Evolutionary conservation across 2,888 invertebrate genomes (phyloP).

Genomic region (Leucania comma): DNA sequence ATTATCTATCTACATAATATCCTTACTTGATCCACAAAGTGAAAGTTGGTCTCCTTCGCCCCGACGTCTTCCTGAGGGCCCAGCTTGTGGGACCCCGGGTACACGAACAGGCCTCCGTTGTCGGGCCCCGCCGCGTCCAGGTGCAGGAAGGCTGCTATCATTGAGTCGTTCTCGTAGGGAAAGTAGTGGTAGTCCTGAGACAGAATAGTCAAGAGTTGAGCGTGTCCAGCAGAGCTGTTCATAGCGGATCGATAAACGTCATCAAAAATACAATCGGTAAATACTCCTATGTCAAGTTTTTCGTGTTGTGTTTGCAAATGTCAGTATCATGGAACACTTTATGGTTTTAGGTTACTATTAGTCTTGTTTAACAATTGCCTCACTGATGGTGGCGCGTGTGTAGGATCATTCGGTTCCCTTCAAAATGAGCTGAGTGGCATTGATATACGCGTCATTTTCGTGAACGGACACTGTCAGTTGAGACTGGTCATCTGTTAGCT

Average conservation of each 20-base stretch:
- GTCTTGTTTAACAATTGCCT: too few relatives aligned
- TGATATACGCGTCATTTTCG: too few relatives aligned
- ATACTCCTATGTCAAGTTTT: too few relatives aligned
- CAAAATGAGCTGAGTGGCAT: too few relatives aligned
- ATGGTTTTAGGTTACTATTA: too few relatives aligned
- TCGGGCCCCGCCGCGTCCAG: conserved; percentile 90
- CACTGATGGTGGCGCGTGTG: too few relatives aligned
- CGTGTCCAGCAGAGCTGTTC: background rate
- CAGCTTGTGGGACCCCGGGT: conserved; percentile 91
- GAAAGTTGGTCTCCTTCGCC: conserved; percentile 82
- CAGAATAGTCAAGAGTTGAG: background rate
- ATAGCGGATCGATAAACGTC: background rate
- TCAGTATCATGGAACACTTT: too few relatives aligned
- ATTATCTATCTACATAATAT: background rate
- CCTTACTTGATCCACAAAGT: conserved; percentile 86
- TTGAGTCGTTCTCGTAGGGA: conserved; percentile 90
- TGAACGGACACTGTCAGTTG: too few relatives aligned
- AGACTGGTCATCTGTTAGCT: too few relatives aligned
- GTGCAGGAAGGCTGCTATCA: conserved; percentile 91
- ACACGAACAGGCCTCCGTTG: conserved; percentile 91
- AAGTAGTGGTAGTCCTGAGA: conserved; percentile 91
- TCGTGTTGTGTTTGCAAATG: too few relatives aligned
- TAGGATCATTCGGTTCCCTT: too few relatives aligned
- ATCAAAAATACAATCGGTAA: too few relatives aligned
- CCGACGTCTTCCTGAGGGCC: conserved; percentile 90